Evolutionary conservation across 2,888 invertebrate genomes (phyloP).

Genomic region (Diaprepes abbreviatus): DNA sequence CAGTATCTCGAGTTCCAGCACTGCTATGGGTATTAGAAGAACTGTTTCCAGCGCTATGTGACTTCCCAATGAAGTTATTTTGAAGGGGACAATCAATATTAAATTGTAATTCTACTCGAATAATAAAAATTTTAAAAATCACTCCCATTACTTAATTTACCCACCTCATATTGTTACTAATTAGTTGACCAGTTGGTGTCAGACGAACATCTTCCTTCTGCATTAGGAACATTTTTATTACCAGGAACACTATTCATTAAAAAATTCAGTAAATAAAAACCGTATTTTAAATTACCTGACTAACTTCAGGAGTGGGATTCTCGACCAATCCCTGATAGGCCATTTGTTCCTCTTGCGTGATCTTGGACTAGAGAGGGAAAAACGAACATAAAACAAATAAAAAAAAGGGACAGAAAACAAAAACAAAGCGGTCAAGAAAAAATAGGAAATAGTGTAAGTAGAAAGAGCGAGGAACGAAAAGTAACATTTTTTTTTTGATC

Average conservation of each 20-base stretch:
- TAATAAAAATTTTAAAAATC: too few species aligned
- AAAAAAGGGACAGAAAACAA: slow-evolving; percentile 58
- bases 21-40: too few species aligned
- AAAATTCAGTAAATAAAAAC: neutral
- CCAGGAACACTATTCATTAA: neutral
- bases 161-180: too few species aligned
- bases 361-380: slow-evolving; percentile 76
- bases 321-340: slow-evolving; percentile 95
- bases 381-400: slow-evolving; percentile 62
- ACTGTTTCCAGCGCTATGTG: too few species aligned
- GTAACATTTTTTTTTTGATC: slow-evolving; percentile 4
- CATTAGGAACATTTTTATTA: neutral
- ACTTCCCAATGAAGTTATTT: too few species aligned
- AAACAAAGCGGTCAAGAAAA: slow-evolving; percentile 41
- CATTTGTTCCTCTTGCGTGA: slow-evolving; percentile 90
- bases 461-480: slow-evolving; percentile 45
- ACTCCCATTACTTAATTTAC: too few species aligned
- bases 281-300: slow-evolving; percentile 63
- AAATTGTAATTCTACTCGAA: too few species aligned
- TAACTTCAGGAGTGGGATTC: slow-evolving; percentile 65
- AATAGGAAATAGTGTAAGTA: slow-evolving; percentile 49
- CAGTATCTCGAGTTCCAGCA: too few species aligned
- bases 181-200: too few species aligned
- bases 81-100: too few species aligned
- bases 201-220: too few species aligned